Evolutionary conservation across 2,113 vertebrate species (phyloP), one percentile per base, ranked within the genome.

Genomic region (Aleadryas rufinucha): DNA sequence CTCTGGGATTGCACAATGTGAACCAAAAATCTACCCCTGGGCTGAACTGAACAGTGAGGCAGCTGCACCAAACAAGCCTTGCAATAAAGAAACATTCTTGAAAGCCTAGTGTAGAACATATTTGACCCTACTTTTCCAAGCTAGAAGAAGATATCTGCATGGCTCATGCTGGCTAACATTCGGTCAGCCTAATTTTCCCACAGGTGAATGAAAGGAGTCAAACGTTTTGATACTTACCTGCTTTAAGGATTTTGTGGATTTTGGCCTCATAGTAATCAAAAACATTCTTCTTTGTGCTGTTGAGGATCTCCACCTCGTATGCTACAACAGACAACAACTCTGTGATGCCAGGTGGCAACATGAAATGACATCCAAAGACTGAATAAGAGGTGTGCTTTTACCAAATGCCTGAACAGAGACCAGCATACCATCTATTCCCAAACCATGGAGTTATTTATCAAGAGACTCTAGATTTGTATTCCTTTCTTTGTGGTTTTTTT

Each of bases 161-260:
- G 64, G 64, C 33, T 84, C 6, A 16, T 57, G 26, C 12, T 70
- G 26, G 59, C 16, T 61, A 80, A 56, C 4, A 16, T 61, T 78
- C 49, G 54, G 35, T 56, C 30, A 80, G 3, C 5, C 8, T 23
- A 5, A 6, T 52, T 84, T 81, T 95, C 21, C 35, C 71, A 15
- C 8, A 41, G 13, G 31, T 52, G 16, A 87, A 49, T 28, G 12
- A 75, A 94, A 87, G 45, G 10, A 87, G 7, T 13, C 11, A 84
- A 87, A 54, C 13, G 24, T 82, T 90, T 94, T 70, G 17, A 59
- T 95, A 95, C 97, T 97, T 90, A 98, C 98, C 84, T 24, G 7
- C 24, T 91, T 97, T 97, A 79, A 98, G 93, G 44, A 98, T 92
- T 84, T 72, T 91, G 42, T 89, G 93, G 63, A 98, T 90, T 76